Conservation (phyloP, 2,888 invertebrate species). For the Drosophila maculinotata region DNA sequence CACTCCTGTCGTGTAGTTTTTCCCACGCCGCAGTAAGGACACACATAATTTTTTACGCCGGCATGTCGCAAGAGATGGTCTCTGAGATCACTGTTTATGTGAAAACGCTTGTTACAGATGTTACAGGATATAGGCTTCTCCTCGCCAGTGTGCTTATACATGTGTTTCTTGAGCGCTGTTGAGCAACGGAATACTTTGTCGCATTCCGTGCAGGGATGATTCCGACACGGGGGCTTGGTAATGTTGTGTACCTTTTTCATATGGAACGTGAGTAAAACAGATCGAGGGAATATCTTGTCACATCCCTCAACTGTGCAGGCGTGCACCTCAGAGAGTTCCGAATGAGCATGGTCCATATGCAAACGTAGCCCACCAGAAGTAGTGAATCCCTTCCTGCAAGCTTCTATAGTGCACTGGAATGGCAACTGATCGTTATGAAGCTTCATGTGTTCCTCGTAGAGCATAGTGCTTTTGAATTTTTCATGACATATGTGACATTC, state of each 20-base stretch:
- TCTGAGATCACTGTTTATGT: slow-evolving; percentile 81
- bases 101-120: slow-evolving; percentile 81
- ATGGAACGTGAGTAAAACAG: slow-evolving; percentile 77
- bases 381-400: slow-evolving; percentile 78
- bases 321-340: slow-evolving; percentile 72
- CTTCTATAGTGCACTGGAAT: slow-evolving; percentile 77
- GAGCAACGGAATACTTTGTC: slow-evolving; percentile 83
- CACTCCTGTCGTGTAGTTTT: slow-evolving; percentile 83
- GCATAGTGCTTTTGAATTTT: slow-evolving; percentile 73
- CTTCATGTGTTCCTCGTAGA: slow-evolving; percentile 82
- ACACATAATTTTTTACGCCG: slow-evolving; percentile 83
- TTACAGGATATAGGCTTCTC: slow-evolving; percentile 81
- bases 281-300: slow-evolving; percentile 72
- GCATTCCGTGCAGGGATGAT: slow-evolving; percentile 80
- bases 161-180: slow-evolving; percentile 82
- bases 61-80: slow-evolving; percentile 83
- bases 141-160: slow-evolving; percentile 83
- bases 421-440: slow-evolving; percentile 80
- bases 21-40: slow-evolving; percentile 83
- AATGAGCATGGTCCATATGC: slow-evolving; percentile 80
- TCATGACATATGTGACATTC: slow-evolving; percentile 82
- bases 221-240: slow-evolving; percentile 57
- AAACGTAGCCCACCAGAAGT: slow-evolving; percentile 76
- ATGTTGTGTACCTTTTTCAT: slow-evolving; percentile 74
- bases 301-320: slow-evolving; percentile 80